Conservation (phyloP, 2,888 invertebrate species). For the Drosophila leonis region DNA sequence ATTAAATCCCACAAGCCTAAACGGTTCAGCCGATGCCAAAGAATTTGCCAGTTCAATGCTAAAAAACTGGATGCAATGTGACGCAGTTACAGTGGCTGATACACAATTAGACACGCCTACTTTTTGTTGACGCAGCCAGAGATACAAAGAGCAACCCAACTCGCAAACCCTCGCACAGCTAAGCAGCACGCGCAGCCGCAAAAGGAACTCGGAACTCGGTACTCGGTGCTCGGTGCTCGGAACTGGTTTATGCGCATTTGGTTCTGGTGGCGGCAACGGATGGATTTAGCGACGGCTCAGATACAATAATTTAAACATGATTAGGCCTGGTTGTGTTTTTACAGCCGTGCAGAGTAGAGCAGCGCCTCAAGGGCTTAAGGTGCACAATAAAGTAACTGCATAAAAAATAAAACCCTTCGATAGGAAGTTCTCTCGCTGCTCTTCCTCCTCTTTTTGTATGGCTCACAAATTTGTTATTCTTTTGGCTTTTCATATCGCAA, state of each 20-base stretch:
- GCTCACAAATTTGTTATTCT: conserved; percentile 63
- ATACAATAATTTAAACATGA: conserved; percentile 85
- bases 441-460: conserved; percentile 3
- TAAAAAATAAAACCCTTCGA: conserved; percentile 51
- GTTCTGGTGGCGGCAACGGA: conserved; percentile 63
- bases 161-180: conserved; percentile 41
- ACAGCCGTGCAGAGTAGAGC: conserved; percentile 76
- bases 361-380: conserved; percentile 78
- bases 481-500: conserved; percentile 74
- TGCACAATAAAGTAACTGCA: conserved; percentile 57
- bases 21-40: conserved; percentile 25
- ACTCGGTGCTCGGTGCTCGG: conserved; percentile 73
- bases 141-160: conserved; percentile 1
- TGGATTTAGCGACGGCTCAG: conserved; percentile 56
- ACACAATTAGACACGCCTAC: conserved; percentile 82
- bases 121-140: conserved; percentile 52
- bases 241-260: conserved; percentile 82
- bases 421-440: conserved; percentile 5
- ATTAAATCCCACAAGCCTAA: conserved; percentile 72
- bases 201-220: conserved; percentile 43
- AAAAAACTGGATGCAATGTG: conserved; percentile 52
- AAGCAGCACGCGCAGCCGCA: conserved; percentile 73
- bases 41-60: conserved; percentile 50
- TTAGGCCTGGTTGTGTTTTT: conserved; percentile 84
- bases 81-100: conserved; percentile 79